These are phyloP conservation scores for Chionomys nivalis DNA, from an alignment of 2,113 vertebrate genomes.

Conservation along the genomic window DNA sequence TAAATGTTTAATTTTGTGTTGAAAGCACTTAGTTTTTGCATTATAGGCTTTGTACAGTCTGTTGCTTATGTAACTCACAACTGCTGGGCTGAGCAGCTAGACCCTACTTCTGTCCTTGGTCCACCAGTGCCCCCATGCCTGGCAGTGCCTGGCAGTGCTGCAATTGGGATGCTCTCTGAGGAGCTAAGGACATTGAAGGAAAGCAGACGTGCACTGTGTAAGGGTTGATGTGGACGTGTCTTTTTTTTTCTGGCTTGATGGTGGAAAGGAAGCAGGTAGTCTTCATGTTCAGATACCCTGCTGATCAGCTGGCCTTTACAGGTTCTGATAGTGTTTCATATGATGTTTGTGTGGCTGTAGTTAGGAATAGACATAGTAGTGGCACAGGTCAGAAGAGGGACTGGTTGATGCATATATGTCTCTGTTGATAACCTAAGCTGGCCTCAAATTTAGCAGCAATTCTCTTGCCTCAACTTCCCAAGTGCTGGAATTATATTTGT, in stretches of 20 bases:
- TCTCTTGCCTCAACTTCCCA: neutral
- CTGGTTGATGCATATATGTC: neutral
- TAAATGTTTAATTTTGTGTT: conserved; percentile 56
- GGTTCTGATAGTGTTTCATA: neutral
- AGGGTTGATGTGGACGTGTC: neutral
- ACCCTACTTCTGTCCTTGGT: neutral
- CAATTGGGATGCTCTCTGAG: conserved; percentile 4
- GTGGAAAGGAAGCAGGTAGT: neutral
- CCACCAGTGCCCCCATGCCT: neutral
- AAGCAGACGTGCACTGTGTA: neutral
- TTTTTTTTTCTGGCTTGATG: neutral
- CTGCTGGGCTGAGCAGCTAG: neutral
- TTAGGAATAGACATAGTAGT: neutral
- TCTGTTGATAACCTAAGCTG: neutral
- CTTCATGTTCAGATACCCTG: neutral
- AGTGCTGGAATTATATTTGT: neutral
- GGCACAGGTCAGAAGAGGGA: neutral
- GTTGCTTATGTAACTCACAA: neutral
- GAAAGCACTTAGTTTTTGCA: neutral
- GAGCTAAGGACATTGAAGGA: conserved; percentile 2
- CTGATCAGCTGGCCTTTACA: neutral
- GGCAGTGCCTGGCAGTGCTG: neutral
- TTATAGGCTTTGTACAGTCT: neutral
- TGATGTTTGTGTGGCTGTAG: neutral
- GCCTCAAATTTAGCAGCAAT: neutral